A percentile compares a stretch with the other conserved stretches of the same genome.
These are phyloP conservation scores for Megathymus violae DNA, from an alignment of 1,140 invertebrate species.

Conservation along the genomic window DNA sequence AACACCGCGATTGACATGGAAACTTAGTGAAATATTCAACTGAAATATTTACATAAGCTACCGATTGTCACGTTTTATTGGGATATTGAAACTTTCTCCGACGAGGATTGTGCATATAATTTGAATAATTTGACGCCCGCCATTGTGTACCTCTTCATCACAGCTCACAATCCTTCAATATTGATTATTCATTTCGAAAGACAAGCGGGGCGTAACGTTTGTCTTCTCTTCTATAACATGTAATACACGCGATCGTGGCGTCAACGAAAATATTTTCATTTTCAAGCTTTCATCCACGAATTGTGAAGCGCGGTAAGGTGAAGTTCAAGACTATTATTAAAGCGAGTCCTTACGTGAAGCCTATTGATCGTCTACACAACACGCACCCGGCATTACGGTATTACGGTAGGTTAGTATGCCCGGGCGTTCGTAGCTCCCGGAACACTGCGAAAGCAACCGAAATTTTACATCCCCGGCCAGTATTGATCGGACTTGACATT, in stretches of 20 bases:
- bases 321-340: constrained; percentile 83
- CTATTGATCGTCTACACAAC: constrained; percentile 76
- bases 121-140: constrained; percentile 65
- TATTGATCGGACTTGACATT: constrained; percentile 85
- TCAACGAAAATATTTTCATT: constrained; percentile 53
- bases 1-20: constrained; percentile 65
- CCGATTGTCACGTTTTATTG: constrained; percentile 75
- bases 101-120: constrained; percentile 65
- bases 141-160: constrained; percentile 49
- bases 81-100: constrained; percentile 71
- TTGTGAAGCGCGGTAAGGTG: constrained; percentile 62
- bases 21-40: constrained; percentile 77
- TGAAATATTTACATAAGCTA: constrained; percentile 71
- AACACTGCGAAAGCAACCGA: constrained; percentile 72
- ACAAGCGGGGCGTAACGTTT: constrained; percentile 39
- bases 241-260: constrained; percentile 44
- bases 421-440: constrained; percentile 69
- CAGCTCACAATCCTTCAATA: constrained; percentile 49
- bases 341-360: constrained; percentile 67
- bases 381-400: constrained; percentile 69
- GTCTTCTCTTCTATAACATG: constrained; percentile 18
- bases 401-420: constrained; percentile 82
- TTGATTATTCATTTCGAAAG: constrained; percentile 52
- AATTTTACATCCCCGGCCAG: constrained; percentile 78
- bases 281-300: constrained; percentile 68